Evolutionary conservation across 2,797 vertebrate species (phyloP), one percentile per base, ranked within the genome.

Genomic region (Tapirus indicus): DNA sequence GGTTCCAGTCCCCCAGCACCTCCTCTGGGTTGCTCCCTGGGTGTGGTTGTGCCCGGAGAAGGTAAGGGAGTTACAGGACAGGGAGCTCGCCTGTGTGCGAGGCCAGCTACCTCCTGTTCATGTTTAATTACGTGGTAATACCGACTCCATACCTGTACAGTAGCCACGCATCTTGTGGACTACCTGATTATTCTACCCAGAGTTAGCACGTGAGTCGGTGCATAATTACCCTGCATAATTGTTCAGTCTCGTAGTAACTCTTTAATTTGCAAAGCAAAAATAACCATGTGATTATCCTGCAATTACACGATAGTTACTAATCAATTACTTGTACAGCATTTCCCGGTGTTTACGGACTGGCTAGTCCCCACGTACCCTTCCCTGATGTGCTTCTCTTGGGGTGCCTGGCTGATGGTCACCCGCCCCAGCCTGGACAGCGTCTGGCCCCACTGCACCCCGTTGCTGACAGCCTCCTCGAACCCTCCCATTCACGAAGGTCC

Each of bases 241-340:
- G 98, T 98, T 97, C 98, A 98, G 98, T 98, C 98, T 98, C 95
- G 75, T 93, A 97, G 92, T 98, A 98, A 97, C 98, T 96, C 97
- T 98, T 98, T 96, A 98, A 98, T 98, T 98, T 98, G 98, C 98
- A 98, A 98, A 98, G 98, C 98, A 98, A 98, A 98, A 98, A 98
- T 98, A 98, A 98, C 98, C 98, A 92, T 98, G 98, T 98, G 98
- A 98, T 98, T 98, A 98, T 96, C 88, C 95, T 97, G 98, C 97
- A 98, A 98, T 98, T 98, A 98, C 96, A 94, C 95, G 97, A 97
- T 96, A 97, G 98, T 97, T 97, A 96, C 98, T 98, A 97, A 98
- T 98, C 98, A 98, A 98, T 98, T 97, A 96, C 97, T 96, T 97
- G 96, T 95, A 92, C 88, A 75, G 97, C 94, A 71, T 80, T 96